Conservation (phyloP, 2,113 vertebrate genomes). For the Typhlomys cinereus region DNA sequence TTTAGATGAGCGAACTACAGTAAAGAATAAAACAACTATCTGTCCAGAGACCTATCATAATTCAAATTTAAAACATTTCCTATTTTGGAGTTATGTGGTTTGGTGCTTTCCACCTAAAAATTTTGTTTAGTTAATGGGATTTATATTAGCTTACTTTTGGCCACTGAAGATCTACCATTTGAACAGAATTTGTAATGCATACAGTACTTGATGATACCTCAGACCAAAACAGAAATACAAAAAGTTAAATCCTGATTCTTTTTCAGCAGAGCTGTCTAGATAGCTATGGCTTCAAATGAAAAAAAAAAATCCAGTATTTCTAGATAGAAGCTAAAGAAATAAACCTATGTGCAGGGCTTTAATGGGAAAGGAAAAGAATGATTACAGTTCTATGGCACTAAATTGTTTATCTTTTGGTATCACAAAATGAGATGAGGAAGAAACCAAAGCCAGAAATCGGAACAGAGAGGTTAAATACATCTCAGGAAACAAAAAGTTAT, state of each 20-base stretch:
- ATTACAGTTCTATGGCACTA: background rate
- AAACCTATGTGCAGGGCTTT: background rate
- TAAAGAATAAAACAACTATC: background rate
- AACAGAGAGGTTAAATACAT: slow-evolving; percentile 12
- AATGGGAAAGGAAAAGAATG: background rate
- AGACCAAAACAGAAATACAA: slow-evolving; percentile 12
- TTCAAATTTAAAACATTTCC: slow-evolving; percentile 30
- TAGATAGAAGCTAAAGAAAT: background rate
- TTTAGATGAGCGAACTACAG: slow-evolving; percentile 42
- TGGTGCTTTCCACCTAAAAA: slow-evolving; percentile 15
- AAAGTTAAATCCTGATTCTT: slow-evolving; percentile 39
- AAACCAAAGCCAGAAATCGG: background rate
- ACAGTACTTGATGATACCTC: background rate
- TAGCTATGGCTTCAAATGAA: background rate
- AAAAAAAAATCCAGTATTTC: background rate
- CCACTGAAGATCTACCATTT: background rate
- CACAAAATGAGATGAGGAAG: background rate
- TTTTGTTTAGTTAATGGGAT: background rate
- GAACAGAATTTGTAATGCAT: background rate
- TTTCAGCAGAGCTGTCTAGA: background rate
- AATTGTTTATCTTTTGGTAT: slow-evolving; percentile 30
- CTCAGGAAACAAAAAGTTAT: slow-evolving; percentile 39
- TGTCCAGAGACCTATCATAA: background rate
- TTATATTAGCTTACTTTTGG: background rate
- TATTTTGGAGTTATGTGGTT: background rate